A percentile compares a stretch with the other conserved stretches of the same genome.
Evolutionary conservation across 2,113 vertebrate species (phyloP).

Genomic region (Microtus montanus): DNA sequence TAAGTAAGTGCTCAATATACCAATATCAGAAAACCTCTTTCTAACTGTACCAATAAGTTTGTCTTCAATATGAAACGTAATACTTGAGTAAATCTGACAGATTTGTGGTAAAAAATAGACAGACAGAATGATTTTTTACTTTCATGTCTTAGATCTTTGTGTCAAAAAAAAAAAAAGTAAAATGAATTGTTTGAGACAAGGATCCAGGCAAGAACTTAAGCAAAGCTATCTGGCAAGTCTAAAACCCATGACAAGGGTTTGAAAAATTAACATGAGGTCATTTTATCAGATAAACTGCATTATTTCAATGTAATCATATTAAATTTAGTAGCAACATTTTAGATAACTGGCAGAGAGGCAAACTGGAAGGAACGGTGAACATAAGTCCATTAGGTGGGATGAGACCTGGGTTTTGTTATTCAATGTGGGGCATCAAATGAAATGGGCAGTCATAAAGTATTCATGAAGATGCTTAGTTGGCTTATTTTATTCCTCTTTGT

Average conservation of each 20-base stretch:
- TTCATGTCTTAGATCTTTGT: background rate
- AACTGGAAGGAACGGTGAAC: background rate
- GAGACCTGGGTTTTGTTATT: background rate
- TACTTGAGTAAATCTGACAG: background rate
- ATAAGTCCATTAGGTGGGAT: background rate
- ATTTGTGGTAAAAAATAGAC: background rate
- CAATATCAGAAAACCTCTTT: background rate
- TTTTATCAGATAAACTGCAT: background rate
- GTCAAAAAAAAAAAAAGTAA: background rate
- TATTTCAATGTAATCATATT: background rate
- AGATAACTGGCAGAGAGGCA: background rate
- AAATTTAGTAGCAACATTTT: background rate
- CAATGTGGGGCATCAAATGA: background rate
- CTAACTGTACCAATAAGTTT: background rate
- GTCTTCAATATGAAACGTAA: background rate
- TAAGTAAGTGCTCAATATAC: background rate
- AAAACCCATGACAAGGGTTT: background rate
- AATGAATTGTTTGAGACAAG: background rate
- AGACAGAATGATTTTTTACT: background rate
- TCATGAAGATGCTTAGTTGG: background rate
- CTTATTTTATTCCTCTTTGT: background rate
- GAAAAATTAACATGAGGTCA: background rate
- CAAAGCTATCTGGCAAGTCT: background rate
- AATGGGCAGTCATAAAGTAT: background rate
- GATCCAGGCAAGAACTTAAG: background rate